A percentile compares a stretch with the other conserved stretches of the same genome.
These are phyloP conservation scores for Palaemon carinicauda DNA, from an alignment of 1,140 invertebrate species.

Conservation along the genomic window DNA sequence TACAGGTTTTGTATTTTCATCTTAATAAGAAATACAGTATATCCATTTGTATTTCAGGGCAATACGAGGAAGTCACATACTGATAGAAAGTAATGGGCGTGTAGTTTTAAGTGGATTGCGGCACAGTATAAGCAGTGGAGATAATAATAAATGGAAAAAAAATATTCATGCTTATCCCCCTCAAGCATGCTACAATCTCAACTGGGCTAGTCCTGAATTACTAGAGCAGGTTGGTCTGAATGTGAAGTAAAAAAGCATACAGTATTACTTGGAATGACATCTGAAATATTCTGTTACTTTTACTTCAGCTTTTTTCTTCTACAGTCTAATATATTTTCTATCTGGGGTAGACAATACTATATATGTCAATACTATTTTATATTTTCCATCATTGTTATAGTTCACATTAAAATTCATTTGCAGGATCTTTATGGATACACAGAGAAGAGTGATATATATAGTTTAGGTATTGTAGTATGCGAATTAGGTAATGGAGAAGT, in stretches of 20 bases:
- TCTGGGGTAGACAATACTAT: too few relatives aligned
- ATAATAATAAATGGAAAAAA: constrained; percentile 75
- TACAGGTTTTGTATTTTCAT: not conserved
- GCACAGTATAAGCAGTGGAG: constrained; percentile 77
- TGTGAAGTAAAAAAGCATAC: not conserved
- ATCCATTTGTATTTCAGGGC: constrained; percentile 70
- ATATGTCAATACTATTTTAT: too few relatives aligned
- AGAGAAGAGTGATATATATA: constrained; percentile 90
- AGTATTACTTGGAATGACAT: not conserved
- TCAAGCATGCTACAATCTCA: constrained; percentile 75
- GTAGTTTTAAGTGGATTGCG: constrained; percentile 80
- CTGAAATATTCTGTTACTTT: not conserved
- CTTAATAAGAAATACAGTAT: not conserved
- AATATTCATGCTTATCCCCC: constrained; percentile 79
- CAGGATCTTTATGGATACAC: constrained; percentile 88
- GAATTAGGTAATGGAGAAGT: constrained; percentile 89
- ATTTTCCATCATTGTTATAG: not conserved
- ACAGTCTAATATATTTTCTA: not conserved
- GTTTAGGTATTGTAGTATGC: constrained; percentile 85
- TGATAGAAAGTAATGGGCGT: constrained; percentile 76
- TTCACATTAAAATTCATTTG: not conserved
- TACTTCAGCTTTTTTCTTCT: not conserved
- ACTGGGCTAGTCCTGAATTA: constrained; percentile 91
- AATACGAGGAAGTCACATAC: constrained; percentile 83
- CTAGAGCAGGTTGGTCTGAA: constrained; percentile 75